Base-by-base conservation (phyloP, 2,113 vertebrate species). In the Eira barbara region DNA sequence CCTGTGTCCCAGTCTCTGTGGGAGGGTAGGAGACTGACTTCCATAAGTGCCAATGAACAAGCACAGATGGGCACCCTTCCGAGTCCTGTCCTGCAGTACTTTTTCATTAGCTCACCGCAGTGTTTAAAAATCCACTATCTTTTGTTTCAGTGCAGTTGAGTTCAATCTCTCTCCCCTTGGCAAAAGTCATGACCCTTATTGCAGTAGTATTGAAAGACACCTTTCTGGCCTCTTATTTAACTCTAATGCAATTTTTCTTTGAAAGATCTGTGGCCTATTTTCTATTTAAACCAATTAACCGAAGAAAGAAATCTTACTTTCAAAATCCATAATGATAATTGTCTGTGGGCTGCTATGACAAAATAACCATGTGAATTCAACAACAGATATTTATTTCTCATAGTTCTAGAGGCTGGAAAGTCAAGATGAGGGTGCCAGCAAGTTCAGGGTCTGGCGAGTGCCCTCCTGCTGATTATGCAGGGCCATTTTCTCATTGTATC, bases 21-120 rank as follows among this genome's bases (percentile, higher is more conserved):
- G 27, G 29, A 74, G 4, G 27, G 12, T 8, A 23, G 34, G 34
- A 94, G 14, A 7, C 13, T 61, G 31, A 71, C 27, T 81, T 82
- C 55, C 4, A 0, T 25, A 13, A 45, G 18, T 49, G 39, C n/a
- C 39, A 25, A 4, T 39, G 10, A 73, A 14, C 1, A 52, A 63
- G 55, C 42, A 39, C 20, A 27, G 13, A 74, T 6, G 14, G 52
- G 6, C 39, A 81, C 4, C 4, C 86, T 39, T 17, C 13, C 63
- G 52, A 71, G 9, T 52, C 36, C 18, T 5, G 18, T 36, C 18
- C 78, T 52, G 8, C 3, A 89, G 13, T 9, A 18, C 42, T 31
- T 81, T 78, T 59, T 73, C 12, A 81, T 73, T 39, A 81, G 25
- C 31, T 81, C 39, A 71, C 12, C 14, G 36, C 61, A 42, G 49